A percentile compares a stretch with the other conserved stretches of the same genome.
phyloP scores from a whole-genome alignment of 2,888 invertebrate species.

The Strigamia maritima region DNA sequence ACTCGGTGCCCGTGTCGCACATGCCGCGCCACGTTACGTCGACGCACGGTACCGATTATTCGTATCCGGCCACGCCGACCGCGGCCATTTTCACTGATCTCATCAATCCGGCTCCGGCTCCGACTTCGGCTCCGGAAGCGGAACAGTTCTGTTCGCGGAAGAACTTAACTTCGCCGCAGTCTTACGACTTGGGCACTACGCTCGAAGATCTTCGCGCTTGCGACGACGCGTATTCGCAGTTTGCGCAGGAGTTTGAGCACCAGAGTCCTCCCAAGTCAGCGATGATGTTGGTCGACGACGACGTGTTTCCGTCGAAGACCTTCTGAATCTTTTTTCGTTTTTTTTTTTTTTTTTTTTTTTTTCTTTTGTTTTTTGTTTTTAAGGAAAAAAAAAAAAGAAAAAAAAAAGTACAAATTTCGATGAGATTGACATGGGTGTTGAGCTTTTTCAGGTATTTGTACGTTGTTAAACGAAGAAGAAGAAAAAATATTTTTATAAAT shows the following conservation, averaged over 20 bases:
- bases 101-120: neutral
- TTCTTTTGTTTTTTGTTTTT: neutral
- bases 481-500: slow-evolving; percentile 35
- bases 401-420: neutral
- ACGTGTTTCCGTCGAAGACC: neutral
- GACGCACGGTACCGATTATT: neutral
- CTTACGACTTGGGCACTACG: slow-evolving; percentile 45
- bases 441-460: slow-evolving; percentile 34
- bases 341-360: neutral
- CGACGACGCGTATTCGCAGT: slow-evolving; percentile 47
- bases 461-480: neutral
- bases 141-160: neutral
- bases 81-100: slow-evolving; percentile 23
- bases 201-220: slow-evolving; percentile 46
- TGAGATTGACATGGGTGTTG: neutral
- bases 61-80: slow-evolving; percentile 36
- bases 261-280: slow-evolving; percentile 2
- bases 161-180: slow-evolving; percentile 39
- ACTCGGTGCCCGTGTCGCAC: neutral
- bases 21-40: neutral
- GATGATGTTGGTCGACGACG: neutral
- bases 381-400: neutral
- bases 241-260: slow-evolving; percentile 44
- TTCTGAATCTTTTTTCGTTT: neutral
- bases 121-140: neutral